Base-by-base conservation (phyloP, 2,797 vertebrate genomes). In the Chaetophractus vellerosus region DNA sequence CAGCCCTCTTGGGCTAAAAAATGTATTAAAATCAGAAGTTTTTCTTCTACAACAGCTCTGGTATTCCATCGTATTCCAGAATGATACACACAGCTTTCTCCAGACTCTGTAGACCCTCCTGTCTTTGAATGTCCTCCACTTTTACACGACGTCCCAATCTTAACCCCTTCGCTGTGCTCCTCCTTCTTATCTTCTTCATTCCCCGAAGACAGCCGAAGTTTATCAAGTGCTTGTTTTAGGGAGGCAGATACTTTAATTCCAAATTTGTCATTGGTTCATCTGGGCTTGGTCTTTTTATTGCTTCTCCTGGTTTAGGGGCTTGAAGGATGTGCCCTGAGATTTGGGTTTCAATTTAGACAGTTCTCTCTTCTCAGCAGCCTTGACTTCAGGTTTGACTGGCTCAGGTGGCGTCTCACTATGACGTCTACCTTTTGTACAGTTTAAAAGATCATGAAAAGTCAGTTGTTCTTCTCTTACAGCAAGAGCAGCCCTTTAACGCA, bases 21-120 rank as follows among this genome's bases (percentile, higher is more conserved):
- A 99, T 2, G 99, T 99, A 98, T 99, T 99, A 98, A 99, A 98
- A n/a, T 99, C 99, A 0, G 99, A 99, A 4, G 99, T 99, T 99
- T 99, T 99, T 97, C 99, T 99, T 98, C 99, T 99, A 98, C 99
- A 99, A 98, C 99, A 99, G 98, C 98, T 99, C 99, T 99, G 99
- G 96, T 99, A 99, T 98, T 99, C 99, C 99, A 99, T 99, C 99
- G n/a, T n/a, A n/a, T n/a, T n/a, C n/a, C n/a, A n/a, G n/a, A n/a
- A n/a, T n/a, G n/a, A n/a, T n/a, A n/a, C n/a, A n/a, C n/a, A n/a
- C n/a, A n/a, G n/a, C n/a, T n/a, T n/a, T n/a, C n/a, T n/a, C n/a
- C n/a, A 99, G 97, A 96, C 99, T 99, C 48, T 98, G 98, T 91
- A 98, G 98, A 94, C 99, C 99, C 93, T 97, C 97, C 98, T 3